Base-by-base conservation (phyloP, 2,113 vertebrate genomes). In the Corynorhinus townsendii region DNA sequence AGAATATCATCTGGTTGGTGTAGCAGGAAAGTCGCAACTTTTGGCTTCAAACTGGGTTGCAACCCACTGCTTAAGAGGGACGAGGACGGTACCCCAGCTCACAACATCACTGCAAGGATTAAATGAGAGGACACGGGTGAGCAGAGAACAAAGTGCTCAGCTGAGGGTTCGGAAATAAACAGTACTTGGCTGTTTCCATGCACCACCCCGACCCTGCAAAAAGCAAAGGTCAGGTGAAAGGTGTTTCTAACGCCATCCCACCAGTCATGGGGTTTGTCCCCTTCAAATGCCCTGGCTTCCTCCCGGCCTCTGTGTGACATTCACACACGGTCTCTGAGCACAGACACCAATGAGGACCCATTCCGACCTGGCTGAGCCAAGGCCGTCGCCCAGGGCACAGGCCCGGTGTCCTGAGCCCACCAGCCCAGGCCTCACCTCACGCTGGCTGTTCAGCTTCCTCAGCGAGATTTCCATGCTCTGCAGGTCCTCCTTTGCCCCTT, bases 361-460 rank as follows among this genome's bases (percentile, higher is more conserved):
- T 9, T 7, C 15, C 24, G 0, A 14, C 40, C 24, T 8, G 0
- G 1, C 49, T 14, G 9, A 43, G 40, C 49, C 33, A 0, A 5
- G 45, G 30, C 83, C 35, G 43, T 28, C 35, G 6, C 3, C 9
- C 33, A 5, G 54, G n/a, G 68, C 1, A 5, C n/a, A 3, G 0
- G 0, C 35, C 54, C 4, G 2, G 15, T 0, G 0, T 9, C 47
- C 49, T 0, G 2, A 4, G 38, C n/a, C 35, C 16, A 0, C 5
- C 24, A 0, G 30, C 45, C 38, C 9, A 16, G 28, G 62, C 69
- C 96, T 97, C 98, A 99, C 99, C 99, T 99, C 99, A 54, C 99
- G 99, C 97, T 99, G 99, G 98, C 99, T 99, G 96, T 99, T 99
- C 96, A 99, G 97, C 97, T 99, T 99, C 68, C 99, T 99, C 97